phyloP scores from a whole-genome alignment of 2,113 vertebrate genomes.

The Mastomys natalensis region DNA sequence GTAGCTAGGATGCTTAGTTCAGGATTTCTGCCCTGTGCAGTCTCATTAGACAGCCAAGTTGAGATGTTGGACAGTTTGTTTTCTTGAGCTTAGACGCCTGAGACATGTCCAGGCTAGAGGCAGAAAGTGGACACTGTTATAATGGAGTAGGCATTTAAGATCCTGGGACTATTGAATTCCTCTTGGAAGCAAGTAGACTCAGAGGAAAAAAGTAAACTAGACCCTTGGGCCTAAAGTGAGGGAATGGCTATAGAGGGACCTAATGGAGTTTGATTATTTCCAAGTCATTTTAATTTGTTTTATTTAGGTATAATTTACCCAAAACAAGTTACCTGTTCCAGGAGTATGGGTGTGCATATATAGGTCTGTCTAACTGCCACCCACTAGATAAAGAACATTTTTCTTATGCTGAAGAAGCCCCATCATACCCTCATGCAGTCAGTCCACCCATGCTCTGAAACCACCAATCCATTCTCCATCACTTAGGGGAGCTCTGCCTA shows the following conservation, averaged over 20 bases:
- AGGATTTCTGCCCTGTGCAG: neutral
- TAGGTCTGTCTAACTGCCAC: neutral
- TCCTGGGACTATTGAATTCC: neutral
- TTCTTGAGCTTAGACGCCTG: neutral
- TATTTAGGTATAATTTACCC: neutral
- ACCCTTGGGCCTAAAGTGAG: neutral
- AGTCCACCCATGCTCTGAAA: neutral
- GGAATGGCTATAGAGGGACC: neutral
- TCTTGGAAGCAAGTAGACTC: neutral
- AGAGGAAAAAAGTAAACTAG: neutral
- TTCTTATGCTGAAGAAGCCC: neutral
- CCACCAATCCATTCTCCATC: neutral
- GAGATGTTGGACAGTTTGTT: neutral
- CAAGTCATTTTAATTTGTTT: neutral
- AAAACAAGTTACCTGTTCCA: neutral
- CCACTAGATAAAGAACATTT: neutral
- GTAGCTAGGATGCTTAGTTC: no score
- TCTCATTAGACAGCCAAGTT: neutral
- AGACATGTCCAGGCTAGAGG: neutral
- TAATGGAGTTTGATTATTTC: neutral
- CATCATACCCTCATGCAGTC: neutral
- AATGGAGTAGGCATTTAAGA: neutral
- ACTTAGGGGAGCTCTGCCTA: neutral
- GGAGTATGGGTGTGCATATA: neutral
- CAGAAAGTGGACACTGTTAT: neutral